Evolutionary conservation across 2,797 vertebrate genomes (phyloP).

Genomic region (Rhadinocentrus ornatus): DNA sequence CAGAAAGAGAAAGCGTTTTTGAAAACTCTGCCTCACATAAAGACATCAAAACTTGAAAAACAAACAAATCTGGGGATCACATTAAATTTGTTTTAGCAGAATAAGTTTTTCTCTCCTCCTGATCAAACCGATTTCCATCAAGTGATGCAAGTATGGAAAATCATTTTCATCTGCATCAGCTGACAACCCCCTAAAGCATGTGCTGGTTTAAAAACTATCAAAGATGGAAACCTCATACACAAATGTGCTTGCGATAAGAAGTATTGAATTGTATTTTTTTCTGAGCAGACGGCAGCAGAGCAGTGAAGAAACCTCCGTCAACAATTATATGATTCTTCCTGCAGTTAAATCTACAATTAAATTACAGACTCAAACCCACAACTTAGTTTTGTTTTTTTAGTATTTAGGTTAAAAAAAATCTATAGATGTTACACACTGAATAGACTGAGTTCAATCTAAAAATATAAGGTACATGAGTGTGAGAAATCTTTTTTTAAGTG

Average conservation of each 20-base stretch:
- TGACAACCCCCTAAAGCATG: neutral
- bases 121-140: neutral
- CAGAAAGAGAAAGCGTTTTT: conserved; percentile 13
- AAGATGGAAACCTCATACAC: neutral
- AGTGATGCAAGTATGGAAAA: neutral
- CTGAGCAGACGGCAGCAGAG: too few relatives aligned
- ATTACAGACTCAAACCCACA: neutral
- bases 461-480: neutral
- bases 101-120: neutral
- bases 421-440: neutral
- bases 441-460: too few relatives aligned
- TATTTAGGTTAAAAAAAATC: neutral
- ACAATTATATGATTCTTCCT: neutral
- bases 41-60: neutral
- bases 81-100: neutral
- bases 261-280: too few relatives aligned
- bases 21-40: neutral
- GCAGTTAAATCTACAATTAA: neutral
- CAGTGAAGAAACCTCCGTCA: neutral
- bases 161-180: neutral
- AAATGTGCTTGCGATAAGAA: too few relatives aligned
- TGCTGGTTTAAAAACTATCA: neutral
- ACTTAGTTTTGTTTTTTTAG: neutral
- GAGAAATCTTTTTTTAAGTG: neutral
- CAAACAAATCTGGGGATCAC: neutral